Evolutionary conservation across 1,140 invertebrate species (phyloP).

Genomic region (Drosophila cardini): DNA sequence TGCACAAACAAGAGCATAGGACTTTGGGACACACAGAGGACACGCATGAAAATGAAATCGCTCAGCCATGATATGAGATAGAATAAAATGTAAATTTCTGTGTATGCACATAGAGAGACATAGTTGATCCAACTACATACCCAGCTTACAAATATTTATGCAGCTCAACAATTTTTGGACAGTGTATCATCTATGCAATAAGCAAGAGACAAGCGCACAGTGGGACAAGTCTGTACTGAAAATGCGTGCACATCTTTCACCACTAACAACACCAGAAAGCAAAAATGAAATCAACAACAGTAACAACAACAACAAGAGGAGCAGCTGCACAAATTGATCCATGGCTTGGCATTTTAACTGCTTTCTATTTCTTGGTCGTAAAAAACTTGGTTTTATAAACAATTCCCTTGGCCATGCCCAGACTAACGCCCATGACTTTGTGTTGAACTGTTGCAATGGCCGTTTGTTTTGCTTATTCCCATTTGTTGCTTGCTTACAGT

Average conservation of each 20-base stretch:
- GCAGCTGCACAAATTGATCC: constrained; percentile 71
- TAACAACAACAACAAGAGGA: constrained; percentile 23
- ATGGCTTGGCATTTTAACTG: constrained; percentile 55
- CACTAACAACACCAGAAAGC: constrained; percentile 4
- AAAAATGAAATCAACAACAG: background rate
- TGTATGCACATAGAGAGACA: constrained; percentile 8
- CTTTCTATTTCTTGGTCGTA: constrained; percentile 43
- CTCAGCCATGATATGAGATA: constrained; percentile 58
- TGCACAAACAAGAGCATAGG: constrained; percentile 48
- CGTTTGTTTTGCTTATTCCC: constrained; percentile 78
- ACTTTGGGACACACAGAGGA: constrained; percentile 48
- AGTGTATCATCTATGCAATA: constrained; percentile 45
- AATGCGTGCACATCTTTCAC: constrained; percentile 18
- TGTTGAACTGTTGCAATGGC: constrained; percentile 60
- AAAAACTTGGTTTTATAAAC: constrained; percentile 47
- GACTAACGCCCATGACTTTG: constrained; percentile 58
- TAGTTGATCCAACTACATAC: constrained; percentile 11
- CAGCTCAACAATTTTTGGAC: constrained; percentile 70
- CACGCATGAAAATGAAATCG: constrained; percentile 59
- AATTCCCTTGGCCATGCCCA: constrained; percentile 44
- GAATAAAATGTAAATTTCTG: constrained; percentile 64
- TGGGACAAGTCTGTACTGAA: constrained; percentile 19
- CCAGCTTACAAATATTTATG: constrained; percentile 38
- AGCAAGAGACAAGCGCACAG: constrained; percentile 22
- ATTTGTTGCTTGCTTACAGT: constrained; percentile 76